Conservation (phyloP, 1,140 invertebrate genomes). For the Phymorhynchus buccinoides region DNA sequence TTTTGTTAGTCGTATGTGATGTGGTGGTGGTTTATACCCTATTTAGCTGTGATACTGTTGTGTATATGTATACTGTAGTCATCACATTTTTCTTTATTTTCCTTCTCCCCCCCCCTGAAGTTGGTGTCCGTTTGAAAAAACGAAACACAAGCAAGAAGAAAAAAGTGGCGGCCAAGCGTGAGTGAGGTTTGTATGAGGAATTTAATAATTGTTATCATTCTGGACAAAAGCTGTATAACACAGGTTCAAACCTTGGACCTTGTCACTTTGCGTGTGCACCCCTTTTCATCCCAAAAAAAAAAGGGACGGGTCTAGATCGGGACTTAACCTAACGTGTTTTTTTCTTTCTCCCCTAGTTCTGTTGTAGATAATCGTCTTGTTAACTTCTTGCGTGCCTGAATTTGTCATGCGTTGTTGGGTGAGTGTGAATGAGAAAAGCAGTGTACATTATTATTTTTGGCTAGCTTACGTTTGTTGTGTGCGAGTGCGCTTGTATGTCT, state of each 20-base stretch:
- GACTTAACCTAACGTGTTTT: conserved; percentile 26
- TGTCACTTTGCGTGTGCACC: background rate
- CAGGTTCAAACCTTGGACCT: background rate
- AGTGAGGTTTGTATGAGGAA: background rate
- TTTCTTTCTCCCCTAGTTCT: background rate
- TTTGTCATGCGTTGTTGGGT: background rate
- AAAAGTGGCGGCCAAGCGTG: conserved; percentile 21
- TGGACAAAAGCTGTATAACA: background rate
- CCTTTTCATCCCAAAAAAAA: no score
- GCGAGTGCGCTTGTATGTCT: background rate
- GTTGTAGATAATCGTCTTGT: conserved; percentile 23
- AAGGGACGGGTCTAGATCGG: conserved; percentile 35
- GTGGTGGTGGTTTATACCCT: conserved; percentile 27
- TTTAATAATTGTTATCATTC: background rate
- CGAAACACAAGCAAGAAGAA: no score
- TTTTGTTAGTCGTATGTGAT: conserved; percentile 29
- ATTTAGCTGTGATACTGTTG: conserved; percentile 36
- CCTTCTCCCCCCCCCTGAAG: background rate
- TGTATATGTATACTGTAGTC: conserved; percentile 23
- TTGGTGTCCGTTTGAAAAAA: conserved; percentile 22
- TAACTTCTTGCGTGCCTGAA: conserved; percentile 8
- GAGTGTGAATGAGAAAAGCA: background rate
- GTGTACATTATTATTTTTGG: background rate
- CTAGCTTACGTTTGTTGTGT: no score
- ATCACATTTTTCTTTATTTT: background rate